phyloP scores from a whole-genome alignment of 92 coral and sea anemone genomes.

The Isaurus tuberculatus region DNA sequence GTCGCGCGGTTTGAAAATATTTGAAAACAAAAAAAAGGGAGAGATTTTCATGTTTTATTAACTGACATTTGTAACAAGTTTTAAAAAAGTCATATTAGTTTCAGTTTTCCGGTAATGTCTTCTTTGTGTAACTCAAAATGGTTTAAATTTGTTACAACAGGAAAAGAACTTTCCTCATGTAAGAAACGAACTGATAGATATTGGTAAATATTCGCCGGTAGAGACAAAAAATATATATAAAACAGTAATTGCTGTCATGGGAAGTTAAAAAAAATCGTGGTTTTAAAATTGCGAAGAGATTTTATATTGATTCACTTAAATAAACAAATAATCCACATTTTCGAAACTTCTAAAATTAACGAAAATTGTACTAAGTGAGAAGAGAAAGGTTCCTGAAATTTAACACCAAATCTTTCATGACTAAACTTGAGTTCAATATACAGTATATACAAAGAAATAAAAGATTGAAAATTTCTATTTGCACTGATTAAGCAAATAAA shows the following conservation, averaged over 20 bases:
- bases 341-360: slow-evolving; percentile 13
- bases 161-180: background rate
- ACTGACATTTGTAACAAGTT: slow-evolving; percentile 2
- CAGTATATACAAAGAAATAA: background rate
- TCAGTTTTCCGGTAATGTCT: slow-evolving; percentile 15
- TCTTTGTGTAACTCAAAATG: slow-evolving; percentile 1
- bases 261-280: background rate
- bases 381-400: slow-evolving; percentile 5
- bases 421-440: too few relatives aligned
- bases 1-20: background rate
- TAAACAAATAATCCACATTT: slow-evolving; percentile 10
- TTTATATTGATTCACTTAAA: slow-evolving; percentile 37
- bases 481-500: background rate
- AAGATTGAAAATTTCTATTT: background rate
- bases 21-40: background rate
- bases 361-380: background rate
- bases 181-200: background rate
- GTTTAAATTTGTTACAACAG: background rate
- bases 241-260: background rate
- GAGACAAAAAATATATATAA: background rate
- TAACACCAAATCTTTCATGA: background rate
- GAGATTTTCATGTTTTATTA: slow-evolving; percentile 9
- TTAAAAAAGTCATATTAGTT: slow-evolving; percentile 15
- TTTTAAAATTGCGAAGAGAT: background rate
- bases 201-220: background rate